A percentile compares a stretch with the other conserved stretches of the same genome.
These are phyloP conservation scores for Carcharodon carcharias DNA, from an alignment of 2,797 vertebrate genomes.

Conservation along the genomic window DNA sequence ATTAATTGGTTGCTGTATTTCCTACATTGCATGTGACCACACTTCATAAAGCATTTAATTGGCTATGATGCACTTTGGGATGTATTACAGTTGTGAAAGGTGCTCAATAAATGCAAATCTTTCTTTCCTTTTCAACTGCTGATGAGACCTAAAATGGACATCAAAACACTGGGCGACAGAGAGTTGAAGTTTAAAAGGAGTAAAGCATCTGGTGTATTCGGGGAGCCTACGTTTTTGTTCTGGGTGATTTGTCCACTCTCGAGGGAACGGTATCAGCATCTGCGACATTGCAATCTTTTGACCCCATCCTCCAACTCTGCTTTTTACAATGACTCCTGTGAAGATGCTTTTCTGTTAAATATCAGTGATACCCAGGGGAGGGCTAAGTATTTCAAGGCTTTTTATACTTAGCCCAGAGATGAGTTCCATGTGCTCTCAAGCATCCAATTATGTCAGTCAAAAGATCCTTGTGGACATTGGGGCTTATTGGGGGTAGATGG, in stretches of 20 bases:
- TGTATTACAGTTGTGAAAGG: not conserved
- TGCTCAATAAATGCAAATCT: not conserved
- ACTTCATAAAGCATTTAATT: not conserved
- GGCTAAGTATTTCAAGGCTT: not conserved
- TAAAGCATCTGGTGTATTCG: not conserved
- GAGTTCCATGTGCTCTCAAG: not conserved
- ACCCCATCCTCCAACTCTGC: not conserved
- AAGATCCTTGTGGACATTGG: not conserved
- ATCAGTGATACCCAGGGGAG: not conserved
- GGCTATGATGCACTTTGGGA: not conserved
- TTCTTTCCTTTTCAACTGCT: not conserved
- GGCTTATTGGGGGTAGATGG: too few relatives aligned
- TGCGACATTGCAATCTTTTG: not conserved
- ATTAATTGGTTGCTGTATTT: not conserved
- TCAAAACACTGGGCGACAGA: not conserved
- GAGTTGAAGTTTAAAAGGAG: not conserved
- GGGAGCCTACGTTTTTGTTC: not conserved
- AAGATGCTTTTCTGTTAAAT: not conserved
- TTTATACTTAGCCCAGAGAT: not conserved
- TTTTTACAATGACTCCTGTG: not conserved
- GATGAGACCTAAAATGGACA: not conserved
- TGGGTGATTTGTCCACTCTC: not conserved
- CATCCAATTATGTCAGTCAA: not conserved
- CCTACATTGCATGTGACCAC: not conserved
- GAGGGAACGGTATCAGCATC: not conserved